Conservation (phyloP, 2,113 vertebrate species). For the Rhipidura dahli region DNA sequence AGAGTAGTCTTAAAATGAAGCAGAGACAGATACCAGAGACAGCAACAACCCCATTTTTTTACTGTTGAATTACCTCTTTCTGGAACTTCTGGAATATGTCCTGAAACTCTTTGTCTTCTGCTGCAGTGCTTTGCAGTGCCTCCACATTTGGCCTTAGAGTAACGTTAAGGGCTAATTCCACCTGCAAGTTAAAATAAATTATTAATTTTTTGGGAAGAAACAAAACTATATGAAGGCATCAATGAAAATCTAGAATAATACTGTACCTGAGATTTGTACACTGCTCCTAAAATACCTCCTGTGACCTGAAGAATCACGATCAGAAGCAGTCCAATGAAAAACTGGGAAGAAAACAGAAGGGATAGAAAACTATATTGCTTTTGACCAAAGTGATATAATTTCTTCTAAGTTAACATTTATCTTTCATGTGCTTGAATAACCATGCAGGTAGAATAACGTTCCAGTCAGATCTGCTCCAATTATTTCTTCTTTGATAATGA, state of each 20-base stretch:
- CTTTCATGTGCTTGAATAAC: neutral
- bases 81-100: neutral
- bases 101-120: neutral
- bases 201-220: neutral
- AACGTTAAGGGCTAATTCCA: neutral
- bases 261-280: conserved; percentile 64
- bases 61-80: conserved; percentile 26
- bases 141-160: accelerated
- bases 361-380: neutral
- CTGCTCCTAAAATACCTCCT: conserved; percentile 67
- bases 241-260: neutral
- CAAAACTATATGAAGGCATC: neutral
- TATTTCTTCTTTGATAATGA: neutral
- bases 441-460: neutral
- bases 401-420: neutral
- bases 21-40: neutral
- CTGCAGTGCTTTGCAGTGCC: neutral
- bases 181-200: conserved; percentile 47
- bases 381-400: neutral
- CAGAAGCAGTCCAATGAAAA: conserved; percentile 75
- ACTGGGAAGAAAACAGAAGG: conserved; percentile 53
- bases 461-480: neutral
- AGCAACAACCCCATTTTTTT: neutral
- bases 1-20: neutral
- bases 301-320: conserved; percentile 73